Percentiles rank a stretch among this genome's conserved stretches.
phyloP scores from a whole-genome alignment of 1,140 invertebrate genomes.

The Diabrotica undecimpunctata region DNA sequence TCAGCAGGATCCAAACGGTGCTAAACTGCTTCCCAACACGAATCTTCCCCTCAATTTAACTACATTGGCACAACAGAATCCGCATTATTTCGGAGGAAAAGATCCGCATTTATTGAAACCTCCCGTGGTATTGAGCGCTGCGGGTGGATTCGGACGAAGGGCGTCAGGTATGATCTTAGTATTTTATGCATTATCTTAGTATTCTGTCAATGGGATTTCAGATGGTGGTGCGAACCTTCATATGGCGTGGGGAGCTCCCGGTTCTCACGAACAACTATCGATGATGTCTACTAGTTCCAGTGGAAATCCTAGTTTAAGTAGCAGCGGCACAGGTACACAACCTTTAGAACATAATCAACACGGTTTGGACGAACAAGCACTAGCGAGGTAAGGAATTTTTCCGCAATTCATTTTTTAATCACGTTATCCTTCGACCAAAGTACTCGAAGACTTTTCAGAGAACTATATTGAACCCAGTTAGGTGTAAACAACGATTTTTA shows the following conservation, averaged over 20 bases:
- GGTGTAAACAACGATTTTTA: too few relatives aligned
- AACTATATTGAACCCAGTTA: too few relatives aligned
- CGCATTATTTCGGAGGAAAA: conserved; percentile 83
- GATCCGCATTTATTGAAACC: conserved; percentile 92
- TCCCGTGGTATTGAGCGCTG: conserved; percentile 80
- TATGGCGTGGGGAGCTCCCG: conserved; percentile 56
- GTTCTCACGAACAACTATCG: conserved; percentile 45
- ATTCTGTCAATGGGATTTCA: conserved; percentile 14
- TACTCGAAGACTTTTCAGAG: too few relatives aligned
- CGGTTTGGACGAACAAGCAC: conserved; percentile 49
- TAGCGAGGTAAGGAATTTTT: conserved; percentile 47
- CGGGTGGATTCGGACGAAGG: conserved; percentile 79
- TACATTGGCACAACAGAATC: conserved; percentile 69
- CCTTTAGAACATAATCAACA: conserved; percentile 38
- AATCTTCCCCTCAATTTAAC: conserved; percentile 74
- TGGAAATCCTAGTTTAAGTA: conserved; percentile 41
- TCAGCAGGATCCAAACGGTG: conserved; percentile 34
- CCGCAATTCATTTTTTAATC: not conserved
- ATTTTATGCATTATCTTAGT: too few relatives aligned
- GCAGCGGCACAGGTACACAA: conserved; percentile 37
- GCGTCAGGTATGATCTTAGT: conserved; percentile 59
- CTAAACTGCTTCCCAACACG: conserved; percentile 54
- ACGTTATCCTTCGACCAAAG: too few relatives aligned
- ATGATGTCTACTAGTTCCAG: conserved; percentile 45
- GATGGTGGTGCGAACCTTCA: conserved; percentile 94